Base-by-base conservation (phyloP, 1,140 invertebrate species). In the Laodelphax striatellus region DNA sequence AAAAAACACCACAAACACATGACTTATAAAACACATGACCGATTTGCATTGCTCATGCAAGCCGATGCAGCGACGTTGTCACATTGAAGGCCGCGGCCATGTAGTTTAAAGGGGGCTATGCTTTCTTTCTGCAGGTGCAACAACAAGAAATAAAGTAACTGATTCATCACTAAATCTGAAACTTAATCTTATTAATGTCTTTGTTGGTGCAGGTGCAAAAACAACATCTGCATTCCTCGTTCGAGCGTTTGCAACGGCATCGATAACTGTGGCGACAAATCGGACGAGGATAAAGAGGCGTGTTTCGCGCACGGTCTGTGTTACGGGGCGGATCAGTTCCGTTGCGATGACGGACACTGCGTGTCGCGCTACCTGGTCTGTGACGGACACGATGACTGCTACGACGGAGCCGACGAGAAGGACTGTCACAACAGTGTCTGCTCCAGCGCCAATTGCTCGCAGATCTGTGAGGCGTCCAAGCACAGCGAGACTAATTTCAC, bases 381-480 rank as follows among this genome's bases (percentile, higher is more conserved):
- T 68, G 86, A 91, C 73, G 82, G 82, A 0, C 73, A 73, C 58
- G 77, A 80, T 62, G 84, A 90, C 66, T 92, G 88, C 70, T 74
- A 75, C 2, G 87, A 87, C 70, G 78, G 79, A 44, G 83, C 79
- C n/a, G 85, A 87, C 70, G 80, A 82, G 67, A 69, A 70, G 55
- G 73, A 77, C 55, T 81, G 78, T 22, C 52, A 65, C n/a, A 62
- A 61, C 53, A 68, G 66, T 17, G 66, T 73, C 14, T 88, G 85
- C 70, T 73, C 76, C 59, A 88, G 86, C 75, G 81, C 81, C 19
- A 73, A 78, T 34, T 92, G 88, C 68, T 85, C 87, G 31, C 88
- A 92, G 67, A 75, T 83, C 10, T 92, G 88, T 68, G 73, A 83
- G 24, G 79, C 81, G 53, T 84, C 85, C 66, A 86, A 81, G 72